Base-by-base conservation (phyloP, 2,797 vertebrate species). In the Psittacula derbiana region DNA sequence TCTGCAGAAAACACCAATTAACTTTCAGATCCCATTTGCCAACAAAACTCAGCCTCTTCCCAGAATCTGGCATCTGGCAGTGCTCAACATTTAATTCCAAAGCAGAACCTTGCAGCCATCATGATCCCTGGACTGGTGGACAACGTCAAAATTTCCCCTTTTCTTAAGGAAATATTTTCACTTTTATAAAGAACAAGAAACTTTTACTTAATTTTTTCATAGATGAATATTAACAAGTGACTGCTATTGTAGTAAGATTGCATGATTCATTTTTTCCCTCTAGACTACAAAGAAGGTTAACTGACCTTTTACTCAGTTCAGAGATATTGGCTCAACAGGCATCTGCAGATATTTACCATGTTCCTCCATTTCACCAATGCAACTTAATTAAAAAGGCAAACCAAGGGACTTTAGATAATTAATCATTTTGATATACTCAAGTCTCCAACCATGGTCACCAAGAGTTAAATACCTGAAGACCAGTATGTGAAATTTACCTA, bases 1-100 rank as follows among this genome's bases (percentile, higher is more conserved):
- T 97, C 93, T 94, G 92, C 92, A 98, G 97, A 98, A 98, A 98
- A 98, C 96, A 98, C 96, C 98, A 98, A 98, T 98, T 98, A 98
- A 98, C 97, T 98, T 97, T 95, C 97, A 98, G 97, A 98, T 98
- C 94, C 96, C 97, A 98, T 98, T 98, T 98, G 95, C 96, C 14
- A 4, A 98, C 97, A 97, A 98, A 98, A 98, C 21, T 57, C 95
- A 96, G 96, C 87, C 94, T 97, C 96, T 97, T 97, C 97, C 91
- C 92, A 16, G 83, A 92, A 95, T 95, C 96, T 98, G 95, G 97
- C 97, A 98, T 97, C 95, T 98, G 97, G 94, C 94, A 97, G 95
- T 43, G 70, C 93, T 97, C 96, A 97, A 96, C 87, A 93, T 97
- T 96, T 97, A 97, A 98, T 97, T 96, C 96, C 95, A 97, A 97